Conservation (phyloP, 2,113 vertebrate genomes). For the Silurus meridionalis region DNA sequence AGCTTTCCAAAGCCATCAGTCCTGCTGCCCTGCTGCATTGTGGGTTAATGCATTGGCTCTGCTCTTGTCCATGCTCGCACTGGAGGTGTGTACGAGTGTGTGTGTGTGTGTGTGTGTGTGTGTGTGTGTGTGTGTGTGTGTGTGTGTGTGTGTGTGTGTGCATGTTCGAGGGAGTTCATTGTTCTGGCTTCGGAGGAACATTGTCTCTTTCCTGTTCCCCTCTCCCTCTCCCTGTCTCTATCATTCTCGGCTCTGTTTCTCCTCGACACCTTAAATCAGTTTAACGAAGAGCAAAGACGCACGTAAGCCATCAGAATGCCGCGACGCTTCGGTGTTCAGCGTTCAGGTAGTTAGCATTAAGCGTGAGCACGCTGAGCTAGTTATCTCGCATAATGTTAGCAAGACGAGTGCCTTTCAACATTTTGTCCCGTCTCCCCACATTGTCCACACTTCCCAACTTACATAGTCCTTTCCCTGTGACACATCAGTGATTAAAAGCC, state of each 20-base stretch:
- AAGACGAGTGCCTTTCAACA: background rate
- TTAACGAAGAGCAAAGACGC: background rate
- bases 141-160: slow-evolving; percentile 18
- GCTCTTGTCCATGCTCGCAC: slow-evolving; percentile 70
- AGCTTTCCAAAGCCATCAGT: slow-evolving; percentile 76
- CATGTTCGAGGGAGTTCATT: slow-evolving; percentile 54
- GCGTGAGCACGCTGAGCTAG: background rate
- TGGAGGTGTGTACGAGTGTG: slow-evolving; percentile 58
- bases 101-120: slow-evolving; percentile 15
- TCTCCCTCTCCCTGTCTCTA: background rate
- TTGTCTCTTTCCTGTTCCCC: slow-evolving; percentile 38
- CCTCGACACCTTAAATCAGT: background rate
- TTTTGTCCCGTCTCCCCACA: background rate
- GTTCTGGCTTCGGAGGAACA: slow-evolving; percentile 61
- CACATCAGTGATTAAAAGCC: background rate
- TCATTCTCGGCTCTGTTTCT: background rate
- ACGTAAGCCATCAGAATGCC: background rate
- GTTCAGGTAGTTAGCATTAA: background rate
- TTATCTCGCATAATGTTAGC: background rate
- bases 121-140: slow-evolving; percentile 43
- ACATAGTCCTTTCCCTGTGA: background rate
- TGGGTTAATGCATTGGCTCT: slow-evolving; percentile 72
- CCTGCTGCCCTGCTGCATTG: slow-evolving; percentile 72
- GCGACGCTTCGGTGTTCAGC: background rate
- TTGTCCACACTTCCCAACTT: background rate